Evolutionary conservation across 2,888 invertebrate species (phyloP).

Genomic region (Callimorpha dominula): DNA sequence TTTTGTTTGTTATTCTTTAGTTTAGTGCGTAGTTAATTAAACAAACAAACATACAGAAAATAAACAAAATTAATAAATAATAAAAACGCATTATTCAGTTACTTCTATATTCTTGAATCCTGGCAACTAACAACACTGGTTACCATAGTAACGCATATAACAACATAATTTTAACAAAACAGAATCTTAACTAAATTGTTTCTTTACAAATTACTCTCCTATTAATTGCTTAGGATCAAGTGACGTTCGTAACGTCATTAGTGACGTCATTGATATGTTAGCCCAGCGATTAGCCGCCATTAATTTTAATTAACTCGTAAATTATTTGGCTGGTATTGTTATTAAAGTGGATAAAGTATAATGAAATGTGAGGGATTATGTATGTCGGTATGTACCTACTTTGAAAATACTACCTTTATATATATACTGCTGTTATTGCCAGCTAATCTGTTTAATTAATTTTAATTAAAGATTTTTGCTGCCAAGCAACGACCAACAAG

Average conservation of each 20-base stretch:
- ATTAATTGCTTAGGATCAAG: constrained; percentile 35
- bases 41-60: too few relatives aligned
- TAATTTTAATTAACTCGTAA: constrained; percentile 28
- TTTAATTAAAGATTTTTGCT: neutral
- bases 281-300: constrained; percentile 23
- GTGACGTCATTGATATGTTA: constrained; percentile 23
- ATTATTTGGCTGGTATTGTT: constrained; percentile 22
- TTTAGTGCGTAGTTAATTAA: too few relatives aligned
- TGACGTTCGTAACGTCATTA: constrained; percentile 25
- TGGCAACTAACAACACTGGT: constrained; percentile 20
- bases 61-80: too few relatives aligned
- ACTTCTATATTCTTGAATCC: constrained; percentile 10
- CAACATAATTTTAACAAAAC: constrained; percentile 46
- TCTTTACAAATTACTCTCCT: constrained; percentile 32
- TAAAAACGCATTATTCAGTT: neutral
- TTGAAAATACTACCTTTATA: neutral
- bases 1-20: too few relatives aligned
- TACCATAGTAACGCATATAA: constrained; percentile 32
- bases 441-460: neutral
- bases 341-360: constrained; percentile 9
- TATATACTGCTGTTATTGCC: neutral
- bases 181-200: constrained; percentile 28
- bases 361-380: neutral
- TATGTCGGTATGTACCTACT: neutral
- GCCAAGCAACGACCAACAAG: neutral